These are phyloP conservation scores for Globodera ellingtonae DNA, from an alignment of 1,140 invertebrate species.

Conservation along the genomic window DNA sequence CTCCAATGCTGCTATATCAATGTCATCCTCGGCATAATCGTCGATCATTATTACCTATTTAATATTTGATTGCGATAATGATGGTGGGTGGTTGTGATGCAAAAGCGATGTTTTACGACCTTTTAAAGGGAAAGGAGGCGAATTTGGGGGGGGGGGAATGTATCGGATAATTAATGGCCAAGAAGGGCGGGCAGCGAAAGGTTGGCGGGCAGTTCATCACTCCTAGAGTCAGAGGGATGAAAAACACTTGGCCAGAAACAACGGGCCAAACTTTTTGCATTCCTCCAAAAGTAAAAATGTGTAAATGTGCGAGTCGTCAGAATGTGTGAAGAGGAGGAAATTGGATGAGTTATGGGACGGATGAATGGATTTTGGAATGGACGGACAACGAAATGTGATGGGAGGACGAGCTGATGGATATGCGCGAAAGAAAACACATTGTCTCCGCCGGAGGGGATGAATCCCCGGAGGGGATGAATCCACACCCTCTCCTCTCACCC, in stretches of 20 bases:
- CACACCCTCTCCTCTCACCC: neutral
- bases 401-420: neutral
- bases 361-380: neutral
- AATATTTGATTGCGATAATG: too few relatives aligned
- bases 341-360: neutral
- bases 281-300: neutral
- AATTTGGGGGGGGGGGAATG: neutral
- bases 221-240: neutral
- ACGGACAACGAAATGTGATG: neutral
- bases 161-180: neutral
- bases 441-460: neutral
- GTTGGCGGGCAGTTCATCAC: neutral
- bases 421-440: neutral
- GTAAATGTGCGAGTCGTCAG: neutral
- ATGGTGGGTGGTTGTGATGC: too few relatives aligned
- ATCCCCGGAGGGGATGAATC: neutral
- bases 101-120: too few relatives aligned
- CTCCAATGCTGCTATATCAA: too few relatives aligned
- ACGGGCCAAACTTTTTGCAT: neutral
- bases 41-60: neutral
- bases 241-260: neutral
- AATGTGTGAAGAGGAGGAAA: neutral
- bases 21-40: neutral
- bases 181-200: neutral
- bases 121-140: too few relatives aligned